phyloP scores from a whole-genome alignment of 2,113 vertebrate genomes.

The Polypterus bichir region DNA sequence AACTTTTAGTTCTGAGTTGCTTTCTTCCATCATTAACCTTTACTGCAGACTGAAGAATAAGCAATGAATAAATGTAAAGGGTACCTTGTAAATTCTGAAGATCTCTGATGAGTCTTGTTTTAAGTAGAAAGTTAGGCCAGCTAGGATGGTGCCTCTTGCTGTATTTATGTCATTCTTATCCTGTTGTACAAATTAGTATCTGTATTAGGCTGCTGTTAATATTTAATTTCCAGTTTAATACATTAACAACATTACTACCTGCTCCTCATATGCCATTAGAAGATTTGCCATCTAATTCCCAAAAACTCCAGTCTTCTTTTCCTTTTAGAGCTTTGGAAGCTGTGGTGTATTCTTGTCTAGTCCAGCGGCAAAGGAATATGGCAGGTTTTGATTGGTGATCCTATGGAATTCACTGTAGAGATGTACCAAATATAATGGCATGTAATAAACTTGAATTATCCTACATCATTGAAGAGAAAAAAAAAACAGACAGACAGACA shows the following conservation, averaged over 20 bases:
- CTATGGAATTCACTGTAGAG: conserved; percentile 13
- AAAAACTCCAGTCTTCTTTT: conserved; percentile 11
- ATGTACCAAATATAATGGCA: conserved; percentile 6
- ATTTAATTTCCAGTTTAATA: conserved; percentile 2
- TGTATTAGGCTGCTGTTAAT: conserved; percentile 6
- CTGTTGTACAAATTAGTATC: conserved; percentile 8
- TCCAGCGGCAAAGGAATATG: conserved; percentile 11
- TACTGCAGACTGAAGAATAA: too few species aligned
- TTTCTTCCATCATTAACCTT: conserved; percentile 4
- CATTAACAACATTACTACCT: background rate
- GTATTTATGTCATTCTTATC: conserved; percentile 10
- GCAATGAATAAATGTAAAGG: too few species aligned
- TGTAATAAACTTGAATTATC: too few species aligned
- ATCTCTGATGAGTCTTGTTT: conserved; percentile 16
- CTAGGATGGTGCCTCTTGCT: too few species aligned
- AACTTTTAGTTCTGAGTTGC: conserved; percentile 2
- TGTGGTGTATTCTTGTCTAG: conserved; percentile 12
- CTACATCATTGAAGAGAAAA: too few species aligned
- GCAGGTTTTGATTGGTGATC: conserved; percentile 16
- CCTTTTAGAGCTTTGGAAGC: conserved; percentile 14
- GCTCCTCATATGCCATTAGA: conserved; percentile 8
- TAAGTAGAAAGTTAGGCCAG: background rate
- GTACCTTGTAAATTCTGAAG: conserved; percentile 14
- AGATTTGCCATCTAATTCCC: conserved; percentile 10
- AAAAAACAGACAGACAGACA: too few species aligned